Evolutionary conservation across 2,797 vertebrate genomes (phyloP).

Genomic region (Spea hammondii): DNA sequence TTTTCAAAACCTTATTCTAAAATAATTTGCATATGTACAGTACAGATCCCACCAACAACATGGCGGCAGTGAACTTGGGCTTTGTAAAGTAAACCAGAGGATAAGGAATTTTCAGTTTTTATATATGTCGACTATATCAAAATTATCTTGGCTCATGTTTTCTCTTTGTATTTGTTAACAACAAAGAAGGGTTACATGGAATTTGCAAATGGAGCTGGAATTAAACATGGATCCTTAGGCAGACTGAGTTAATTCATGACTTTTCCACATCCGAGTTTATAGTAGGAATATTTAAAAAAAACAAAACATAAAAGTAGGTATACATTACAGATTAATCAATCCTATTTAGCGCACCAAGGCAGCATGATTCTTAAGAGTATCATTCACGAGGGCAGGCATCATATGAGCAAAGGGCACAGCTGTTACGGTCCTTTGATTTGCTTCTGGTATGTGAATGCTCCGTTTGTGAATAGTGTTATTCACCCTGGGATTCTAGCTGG

Average conservation of each 20-base stretch:
- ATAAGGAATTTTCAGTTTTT: too few relatives aligned
- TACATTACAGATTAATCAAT: too few relatives aligned
- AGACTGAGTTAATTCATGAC: not conserved
- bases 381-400: not conserved
- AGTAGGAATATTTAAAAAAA: too few relatives aligned
- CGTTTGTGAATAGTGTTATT: not conserved
- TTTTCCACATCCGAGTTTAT: not conserved
- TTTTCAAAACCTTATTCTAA: too few relatives aligned
- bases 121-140: too few relatives aligned
- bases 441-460: not conserved
- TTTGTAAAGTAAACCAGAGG: too few relatives aligned
- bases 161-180: not conserved
- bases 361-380: not conserved
- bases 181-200: not conserved
- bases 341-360: not conserved
- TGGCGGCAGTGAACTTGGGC: too few relatives aligned
- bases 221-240: not conserved
- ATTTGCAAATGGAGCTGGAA: not conserved
- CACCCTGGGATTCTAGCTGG: not conserved
- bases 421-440: not conserved
- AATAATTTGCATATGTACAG: too few relatives aligned
- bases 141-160: too few relatives aligned
- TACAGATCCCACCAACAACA: too few relatives aligned
- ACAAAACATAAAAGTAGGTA: too few relatives aligned
- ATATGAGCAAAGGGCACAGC: not conserved